Evolutionary conservation across 2,113 vertebrate species (phyloP), one percentile per base, ranked within the genome.

Genomic region (Oplegnathus fasciatus): DNA sequence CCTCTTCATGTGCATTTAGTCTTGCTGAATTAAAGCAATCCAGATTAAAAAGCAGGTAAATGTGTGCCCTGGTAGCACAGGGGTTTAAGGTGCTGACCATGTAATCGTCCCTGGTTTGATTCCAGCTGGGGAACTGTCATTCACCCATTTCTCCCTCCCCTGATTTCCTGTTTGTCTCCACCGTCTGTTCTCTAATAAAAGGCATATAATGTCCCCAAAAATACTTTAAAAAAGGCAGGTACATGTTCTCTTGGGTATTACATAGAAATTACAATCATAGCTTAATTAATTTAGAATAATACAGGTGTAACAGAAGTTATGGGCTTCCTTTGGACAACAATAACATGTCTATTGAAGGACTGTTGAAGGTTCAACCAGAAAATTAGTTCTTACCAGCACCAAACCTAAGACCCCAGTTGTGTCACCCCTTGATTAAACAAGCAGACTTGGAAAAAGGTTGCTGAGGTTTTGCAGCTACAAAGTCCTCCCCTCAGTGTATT

Each of bases 281-380:
- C 5, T 50, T 22, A 40, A 30, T 50, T 60, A 0, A 6, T 30
- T 58, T 28, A 32, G 22, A 61, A 52, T 1, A 54, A 32, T 26
- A n/a, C 44, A 22, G 65, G 15, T 46, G 6, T 24, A 54, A 8
- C 8, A 55, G 1, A 32, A 54, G 67, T 58, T 58, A 54, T 62
- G 84, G 69, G 94, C 83, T 91, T 92, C 26, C 94, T 95, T 95
- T 82, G 94, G 64, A 70, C 93, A 42, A 75, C 24, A 30, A 57
- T 20, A 0, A 46, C 15, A 14, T 3, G 5, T 70, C 5, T 44
- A 18, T 28, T 30, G 9, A 65, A 95, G 95, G 95, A 97, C 96
- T 97, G 97, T 96, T 96, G 96, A 97, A 97, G 97, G 96, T 97
- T 98, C 96, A 97, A 96, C 96, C 96, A 96, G 96, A 97, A 97